Evolutionary conservation across 1,140 invertebrate species (phyloP).

Genomic region (Zeugodacus cucurbitae): DNA sequence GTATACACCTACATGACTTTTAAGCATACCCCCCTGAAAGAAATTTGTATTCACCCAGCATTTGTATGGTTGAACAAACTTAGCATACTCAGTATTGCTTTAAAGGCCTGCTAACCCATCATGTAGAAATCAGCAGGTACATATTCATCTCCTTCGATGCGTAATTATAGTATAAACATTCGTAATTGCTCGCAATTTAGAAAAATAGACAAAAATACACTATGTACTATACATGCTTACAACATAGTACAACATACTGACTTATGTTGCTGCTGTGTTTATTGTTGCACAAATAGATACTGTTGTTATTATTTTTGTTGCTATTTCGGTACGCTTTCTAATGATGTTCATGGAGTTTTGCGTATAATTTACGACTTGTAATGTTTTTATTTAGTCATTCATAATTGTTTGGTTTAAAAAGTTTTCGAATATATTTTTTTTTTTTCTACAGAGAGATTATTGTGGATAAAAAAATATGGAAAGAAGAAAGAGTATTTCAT

Average conservation of each 20-base stretch:
- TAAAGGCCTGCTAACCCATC: neutral
- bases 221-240: neutral
- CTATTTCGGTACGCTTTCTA: conserved; percentile 18
- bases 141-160: neutral
- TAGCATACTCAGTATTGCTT: neutral
- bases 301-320: neutral
- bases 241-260: neutral
- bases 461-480: neutral
- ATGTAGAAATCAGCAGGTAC: neutral
- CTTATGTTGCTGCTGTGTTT: neutral
- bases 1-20: no score
- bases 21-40: neutral
- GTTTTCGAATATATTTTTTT: neutral
- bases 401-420: neutral
- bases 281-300: neutral
- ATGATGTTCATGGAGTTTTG: conserved; percentile 55
- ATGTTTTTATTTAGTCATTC: neutral
- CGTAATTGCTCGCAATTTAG: neutral
- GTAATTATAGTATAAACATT: conserved; percentile 17
- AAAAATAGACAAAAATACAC: neutral
- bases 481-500: neutral
- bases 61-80: neutral
- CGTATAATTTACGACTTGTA: conserved; percentile 61
- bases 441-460: neutral
- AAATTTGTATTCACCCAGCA: neutral